Conservation (phyloP, 2,888 invertebrate genomes). For the Linhomoeus sp. region DNA sequence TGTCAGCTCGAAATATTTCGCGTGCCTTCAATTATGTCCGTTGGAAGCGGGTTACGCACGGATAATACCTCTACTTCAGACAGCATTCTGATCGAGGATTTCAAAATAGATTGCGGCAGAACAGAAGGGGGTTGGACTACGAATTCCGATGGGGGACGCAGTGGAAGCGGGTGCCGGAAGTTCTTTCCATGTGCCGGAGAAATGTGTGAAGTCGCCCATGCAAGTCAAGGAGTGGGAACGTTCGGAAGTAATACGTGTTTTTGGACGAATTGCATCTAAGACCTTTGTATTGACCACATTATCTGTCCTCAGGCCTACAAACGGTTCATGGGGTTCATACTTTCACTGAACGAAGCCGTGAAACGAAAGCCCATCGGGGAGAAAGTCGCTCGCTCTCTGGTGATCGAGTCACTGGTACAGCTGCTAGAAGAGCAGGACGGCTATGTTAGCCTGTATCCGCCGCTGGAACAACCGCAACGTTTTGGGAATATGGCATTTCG, state of each 20-base stretch:
- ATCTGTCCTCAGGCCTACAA: conserved; percentile 4
- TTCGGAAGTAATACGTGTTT: background rate
- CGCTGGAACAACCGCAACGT: conserved; percentile 73
- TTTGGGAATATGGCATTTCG: conserved; percentile 88
- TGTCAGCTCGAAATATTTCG: too few relatives aligned
- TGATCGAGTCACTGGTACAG: conserved; percentile 41
- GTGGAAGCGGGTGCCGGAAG: too few relatives aligned
- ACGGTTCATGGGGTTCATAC: background rate
- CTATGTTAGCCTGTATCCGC: conserved; percentile 61
- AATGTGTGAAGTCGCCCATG: background rate
- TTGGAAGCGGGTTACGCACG: too few relatives aligned
- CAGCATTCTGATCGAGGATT: too few relatives aligned
- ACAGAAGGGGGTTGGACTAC: too few relatives aligned
- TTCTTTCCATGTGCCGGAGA: background rate
- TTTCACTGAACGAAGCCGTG: background rate
- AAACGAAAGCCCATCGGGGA: background rate
- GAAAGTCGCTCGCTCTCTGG: conserved; percentile 15
- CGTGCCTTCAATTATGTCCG: too few relatives aligned
- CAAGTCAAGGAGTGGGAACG: background rate
- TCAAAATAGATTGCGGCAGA: too few relatives aligned
- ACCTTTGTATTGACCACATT: too few relatives aligned
- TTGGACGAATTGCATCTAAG: too few relatives aligned
- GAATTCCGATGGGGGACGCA: too few relatives aligned
- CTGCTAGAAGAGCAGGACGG: conserved; percentile 50
- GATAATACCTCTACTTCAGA: too few relatives aligned